phyloP scores from a whole-genome alignment of 2,888 invertebrate species.

The Nomada ruficornis region DNA sequence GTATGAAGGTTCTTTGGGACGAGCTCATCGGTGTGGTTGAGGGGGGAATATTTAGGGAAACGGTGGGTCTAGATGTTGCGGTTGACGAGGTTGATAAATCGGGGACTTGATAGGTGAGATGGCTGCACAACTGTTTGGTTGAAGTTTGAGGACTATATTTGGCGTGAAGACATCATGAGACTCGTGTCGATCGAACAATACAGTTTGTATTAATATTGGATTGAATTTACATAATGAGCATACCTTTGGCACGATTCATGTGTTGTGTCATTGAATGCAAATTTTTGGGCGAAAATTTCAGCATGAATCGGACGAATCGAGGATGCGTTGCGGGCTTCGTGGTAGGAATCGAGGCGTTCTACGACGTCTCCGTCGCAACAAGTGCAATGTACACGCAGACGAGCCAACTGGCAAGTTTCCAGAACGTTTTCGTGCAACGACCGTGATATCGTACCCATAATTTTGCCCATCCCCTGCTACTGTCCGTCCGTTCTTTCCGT shows the following conservation, averaged over 20 bases:
- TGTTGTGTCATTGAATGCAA: too few relatives aligned
- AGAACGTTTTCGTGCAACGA: constrained; percentile 76
- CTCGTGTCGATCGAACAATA: too few relatives aligned
- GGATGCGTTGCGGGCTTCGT: constrained; percentile 41
- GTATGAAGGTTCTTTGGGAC: too few relatives aligned
- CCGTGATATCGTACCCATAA: constrained; percentile 76
- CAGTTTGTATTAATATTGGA: too few relatives aligned
- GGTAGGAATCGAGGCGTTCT: constrained; percentile 56
- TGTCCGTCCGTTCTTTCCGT: constrained; percentile 34
- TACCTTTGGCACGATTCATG: too few relatives aligned
- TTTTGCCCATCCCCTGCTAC: constrained; percentile 62
- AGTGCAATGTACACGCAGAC: constrained; percentile 70
- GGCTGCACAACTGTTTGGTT: neutral
- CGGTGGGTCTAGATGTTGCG: neutral
- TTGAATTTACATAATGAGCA: too few relatives aligned
- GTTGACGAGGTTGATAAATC: neutral
- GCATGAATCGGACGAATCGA: constrained; percentile 34
- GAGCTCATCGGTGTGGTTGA: too few relatives aligned
- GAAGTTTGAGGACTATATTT: neutral
- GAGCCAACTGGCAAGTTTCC: constrained; percentile 74
- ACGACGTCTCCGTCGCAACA: constrained; percentile 65
- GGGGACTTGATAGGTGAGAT: neutral
- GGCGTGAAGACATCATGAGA: neutral
- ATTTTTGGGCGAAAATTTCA: too few relatives aligned
- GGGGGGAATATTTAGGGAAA: neutral